Evolutionary conservation across 2,113 vertebrate species (phyloP), one percentile per base, ranked within the genome.

Genomic region (Chrysemys picta): DNA sequence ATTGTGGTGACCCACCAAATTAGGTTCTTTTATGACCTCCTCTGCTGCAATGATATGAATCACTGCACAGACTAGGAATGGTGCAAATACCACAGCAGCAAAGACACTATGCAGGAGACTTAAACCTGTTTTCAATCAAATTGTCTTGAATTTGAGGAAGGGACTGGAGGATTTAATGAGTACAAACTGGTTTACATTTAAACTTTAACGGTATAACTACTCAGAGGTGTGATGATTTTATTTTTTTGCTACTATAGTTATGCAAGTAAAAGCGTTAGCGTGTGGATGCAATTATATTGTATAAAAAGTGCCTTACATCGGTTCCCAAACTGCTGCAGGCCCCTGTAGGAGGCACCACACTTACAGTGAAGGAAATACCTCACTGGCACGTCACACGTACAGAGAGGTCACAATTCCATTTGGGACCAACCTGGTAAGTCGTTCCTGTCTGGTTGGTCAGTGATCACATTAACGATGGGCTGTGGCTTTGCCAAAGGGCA

Each of bases 161-260:
- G 59, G 29, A 62, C 59, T 62, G 29, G 29, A 62, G 59, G 59
- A 35, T 62, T 31, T 31, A 31, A 31, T 31, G 59, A 16, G 13
- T 31, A 31, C 59, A 4, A 47, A 9, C n/a, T 0, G 25, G 80
- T 62, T 17, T 19, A n/a, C 0, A 76, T 0, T 0, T 35, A 24
- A 29, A 49, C 69, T 80, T 8, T 47, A 80, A 35, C 76, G 90
- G 54, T 16, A 56, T 42, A 65, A n/a, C 93, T 82, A 52, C 91
- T 89, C 89, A 76, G 42, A 83, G 69, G 25, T 0, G 0, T 1
- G 5, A 35, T 14, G 6, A 8, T 53, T 53, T 53, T 53, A 19
- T 19, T 53, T 29, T 13, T 6, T 2, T 27, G 59, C 29, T 62
- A 10, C 59, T 31, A 57, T 1, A 56, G 65, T 38, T 45, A 27